A percentile compares a stretch with the other conserved stretches of the same genome.
Conservation (phyloP, 2,113 vertebrate species). For the Anas platyrhynchos region DNA sequence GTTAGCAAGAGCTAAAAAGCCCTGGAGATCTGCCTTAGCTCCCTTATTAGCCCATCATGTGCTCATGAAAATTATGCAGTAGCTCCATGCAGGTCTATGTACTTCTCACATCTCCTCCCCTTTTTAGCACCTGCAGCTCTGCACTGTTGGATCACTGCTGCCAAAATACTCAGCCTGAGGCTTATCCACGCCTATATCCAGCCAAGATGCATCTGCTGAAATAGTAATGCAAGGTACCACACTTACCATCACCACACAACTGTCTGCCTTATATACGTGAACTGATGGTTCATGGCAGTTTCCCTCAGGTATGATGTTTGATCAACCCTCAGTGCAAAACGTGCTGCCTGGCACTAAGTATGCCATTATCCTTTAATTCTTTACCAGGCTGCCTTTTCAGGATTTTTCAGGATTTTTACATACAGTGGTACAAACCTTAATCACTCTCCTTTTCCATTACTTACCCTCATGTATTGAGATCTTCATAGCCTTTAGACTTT, state of each 20-base stretch:
- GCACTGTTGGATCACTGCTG: not conserved
- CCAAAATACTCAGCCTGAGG: not conserved
- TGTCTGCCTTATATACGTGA: not conserved
- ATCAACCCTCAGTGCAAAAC: not conserved
- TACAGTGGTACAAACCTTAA: not conserved
- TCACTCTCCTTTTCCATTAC: not conserved
- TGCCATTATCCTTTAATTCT: not conserved
- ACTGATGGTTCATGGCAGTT: not conserved
- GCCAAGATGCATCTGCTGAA: not conserved
- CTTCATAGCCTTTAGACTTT: not conserved
- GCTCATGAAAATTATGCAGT: not conserved
- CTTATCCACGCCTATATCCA: not conserved
- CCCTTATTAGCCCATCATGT: not conserved
- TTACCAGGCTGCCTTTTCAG: not conserved
- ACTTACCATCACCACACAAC: not conserved
- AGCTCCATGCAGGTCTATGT: not conserved
- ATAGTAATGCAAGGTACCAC: fast-evolving
- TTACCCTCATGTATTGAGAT: not conserved
- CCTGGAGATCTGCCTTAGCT: not conserved
- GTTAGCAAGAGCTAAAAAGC: not conserved
- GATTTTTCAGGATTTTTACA: not conserved
- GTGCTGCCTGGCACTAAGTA: not conserved
- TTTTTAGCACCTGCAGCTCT: not conserved
- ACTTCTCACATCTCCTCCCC: fast-evolving
- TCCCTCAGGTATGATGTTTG: not conserved